Evolutionary conservation across 2,888 invertebrate species (phyloP).

Genomic region (Eristalinus aeneus): DNA sequence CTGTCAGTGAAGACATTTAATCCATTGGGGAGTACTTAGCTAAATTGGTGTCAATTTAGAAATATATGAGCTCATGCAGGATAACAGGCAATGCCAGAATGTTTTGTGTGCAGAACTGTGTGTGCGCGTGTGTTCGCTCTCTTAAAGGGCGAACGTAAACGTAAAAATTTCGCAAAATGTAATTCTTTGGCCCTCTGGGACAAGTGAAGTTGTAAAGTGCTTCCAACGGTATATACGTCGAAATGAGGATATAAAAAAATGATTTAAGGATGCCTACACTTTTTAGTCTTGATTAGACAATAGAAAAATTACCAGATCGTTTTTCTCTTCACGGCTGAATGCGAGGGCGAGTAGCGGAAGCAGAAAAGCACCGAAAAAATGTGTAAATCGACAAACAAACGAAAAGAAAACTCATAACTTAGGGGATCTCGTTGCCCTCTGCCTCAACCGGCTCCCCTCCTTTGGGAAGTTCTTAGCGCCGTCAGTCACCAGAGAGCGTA

Average conservation of each 20-base stretch:
- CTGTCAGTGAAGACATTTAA: conserved; percentile 61
- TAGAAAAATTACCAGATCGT: conserved; percentile 67
- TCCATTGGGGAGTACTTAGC: conserved; percentile 67
- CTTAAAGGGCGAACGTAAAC: conserved; percentile 15
- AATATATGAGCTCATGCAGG: conserved; percentile 50
- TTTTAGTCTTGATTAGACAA: conserved; percentile 66
- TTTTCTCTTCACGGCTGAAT: conserved; percentile 43
- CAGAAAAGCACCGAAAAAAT: not conserved
- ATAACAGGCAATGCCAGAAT: conserved; percentile 17
- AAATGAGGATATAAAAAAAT: conserved; percentile 52
- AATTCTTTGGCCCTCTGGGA: conserved; percentile 20
- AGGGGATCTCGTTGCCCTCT: conserved; percentile 6
- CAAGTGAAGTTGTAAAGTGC: conserved; percentile 29
- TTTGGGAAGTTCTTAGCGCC: conserved; percentile 6
- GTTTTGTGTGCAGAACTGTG: not conserved
- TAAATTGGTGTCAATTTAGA: conserved; percentile 70
- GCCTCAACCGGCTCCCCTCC: not conserved
- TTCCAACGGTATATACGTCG: not conserved
- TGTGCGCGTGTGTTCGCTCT: not conserved
- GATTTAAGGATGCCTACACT: conserved; percentile 53
- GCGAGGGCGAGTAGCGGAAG: not conserved
- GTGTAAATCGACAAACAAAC: conserved; percentile 10
- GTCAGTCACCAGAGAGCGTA: conserved; percentile 11
- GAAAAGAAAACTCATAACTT: conserved; percentile 43
- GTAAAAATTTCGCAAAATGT: conserved; percentile 17